Conservation (phyloP, 2,888 invertebrate species). For the Nephrocerus scutellatus region DNA sequence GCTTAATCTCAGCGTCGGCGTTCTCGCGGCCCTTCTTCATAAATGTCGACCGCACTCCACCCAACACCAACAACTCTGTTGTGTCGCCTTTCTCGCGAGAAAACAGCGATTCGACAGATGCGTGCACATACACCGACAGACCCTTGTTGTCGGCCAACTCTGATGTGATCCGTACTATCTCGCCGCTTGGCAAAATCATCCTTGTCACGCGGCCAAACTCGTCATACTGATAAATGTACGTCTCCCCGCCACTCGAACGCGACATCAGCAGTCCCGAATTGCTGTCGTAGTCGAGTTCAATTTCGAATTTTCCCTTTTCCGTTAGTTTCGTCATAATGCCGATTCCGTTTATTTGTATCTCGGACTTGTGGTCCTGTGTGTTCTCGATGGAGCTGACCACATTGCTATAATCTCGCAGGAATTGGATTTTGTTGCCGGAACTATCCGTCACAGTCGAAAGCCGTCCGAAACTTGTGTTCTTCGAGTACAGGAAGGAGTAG, state of each 20-base stretch:
- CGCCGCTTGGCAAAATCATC: slow-evolving; percentile 85
- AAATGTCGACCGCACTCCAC: slow-evolving; percentile 60
- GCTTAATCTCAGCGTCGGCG: slow-evolving; percentile 67
- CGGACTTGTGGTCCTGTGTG: slow-evolving; percentile 87
- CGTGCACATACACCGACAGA: slow-evolving; percentile 64
- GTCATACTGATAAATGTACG: slow-evolving; percentile 87
- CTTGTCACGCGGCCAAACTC: slow-evolving; percentile 78
- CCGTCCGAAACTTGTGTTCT: slow-evolving; percentile 92
- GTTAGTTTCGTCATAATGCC: slow-evolving; percentile 82
- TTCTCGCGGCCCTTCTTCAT: slow-evolving; percentile 65
- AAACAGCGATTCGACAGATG: slow-evolving; percentile 52
- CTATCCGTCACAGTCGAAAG: slow-evolving; percentile 90
- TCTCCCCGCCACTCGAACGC: slow-evolving; percentile 75
- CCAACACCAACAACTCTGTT: slow-evolving; percentile 57
- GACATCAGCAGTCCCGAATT: slow-evolving; percentile 81
- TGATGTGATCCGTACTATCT: slow-evolving; percentile 72
- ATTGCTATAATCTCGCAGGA: slow-evolving; percentile 85
- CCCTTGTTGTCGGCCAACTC: slow-evolving; percentile 71
- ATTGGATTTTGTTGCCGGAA: slow-evolving; percentile 86
- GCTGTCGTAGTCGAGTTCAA: slow-evolving; percentile 85
- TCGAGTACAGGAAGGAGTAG: slow-evolving; percentile 94
- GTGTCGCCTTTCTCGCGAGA: slow-evolving; percentile 53
- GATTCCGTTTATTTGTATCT: slow-evolving; percentile 85
- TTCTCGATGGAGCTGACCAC: slow-evolving; percentile 91
- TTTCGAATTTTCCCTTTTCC: slow-evolving; percentile 82